phyloP scores from a whole-genome alignment of 2,797 vertebrate species.

The Philypnodon macrostomus region DNA sequence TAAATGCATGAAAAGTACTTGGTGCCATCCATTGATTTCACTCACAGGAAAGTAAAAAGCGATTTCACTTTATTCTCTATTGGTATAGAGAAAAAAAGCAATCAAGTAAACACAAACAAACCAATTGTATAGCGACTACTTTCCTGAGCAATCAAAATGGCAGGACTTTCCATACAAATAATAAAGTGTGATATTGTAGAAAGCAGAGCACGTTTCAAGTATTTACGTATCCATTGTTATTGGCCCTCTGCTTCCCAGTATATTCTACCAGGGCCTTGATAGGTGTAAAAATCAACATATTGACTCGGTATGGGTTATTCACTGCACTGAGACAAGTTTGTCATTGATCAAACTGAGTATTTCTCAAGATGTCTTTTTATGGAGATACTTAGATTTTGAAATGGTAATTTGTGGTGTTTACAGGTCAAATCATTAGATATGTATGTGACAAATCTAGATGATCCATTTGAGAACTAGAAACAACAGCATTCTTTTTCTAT shows the following conservation, averaged over 20 bases:
- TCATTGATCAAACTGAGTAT: conserved; percentile 18
- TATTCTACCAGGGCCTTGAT: neutral
- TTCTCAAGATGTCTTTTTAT: neutral
- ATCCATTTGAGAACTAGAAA: too few species aligned
- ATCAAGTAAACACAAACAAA: neutral
- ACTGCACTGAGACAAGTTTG: neutral
- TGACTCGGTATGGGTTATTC: conserved; percentile 14
- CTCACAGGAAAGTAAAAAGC: neutral
- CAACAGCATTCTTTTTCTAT: too few species aligned
- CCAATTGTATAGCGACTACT: neutral
- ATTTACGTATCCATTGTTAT: neutral
- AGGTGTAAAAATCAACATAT: conserved; percentile 3
- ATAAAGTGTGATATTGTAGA: neutral
- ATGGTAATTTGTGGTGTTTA: too few species aligned
- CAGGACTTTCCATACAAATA: neutral
- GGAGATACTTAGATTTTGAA: too few species aligned
- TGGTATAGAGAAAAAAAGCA: conserved; percentile 1
- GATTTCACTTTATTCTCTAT: neutral
- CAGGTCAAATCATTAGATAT: too few species aligned
- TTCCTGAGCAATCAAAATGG: neutral
- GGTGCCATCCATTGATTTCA: conserved; percentile 7
- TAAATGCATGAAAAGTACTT: conserved; percentile 4
- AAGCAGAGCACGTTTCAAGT: conserved; percentile 2
- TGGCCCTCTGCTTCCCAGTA: too few species aligned
- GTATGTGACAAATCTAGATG: too few species aligned